phyloP scores from a whole-genome alignment of 2,797 vertebrate species.

The Apogon talboti region DNA sequence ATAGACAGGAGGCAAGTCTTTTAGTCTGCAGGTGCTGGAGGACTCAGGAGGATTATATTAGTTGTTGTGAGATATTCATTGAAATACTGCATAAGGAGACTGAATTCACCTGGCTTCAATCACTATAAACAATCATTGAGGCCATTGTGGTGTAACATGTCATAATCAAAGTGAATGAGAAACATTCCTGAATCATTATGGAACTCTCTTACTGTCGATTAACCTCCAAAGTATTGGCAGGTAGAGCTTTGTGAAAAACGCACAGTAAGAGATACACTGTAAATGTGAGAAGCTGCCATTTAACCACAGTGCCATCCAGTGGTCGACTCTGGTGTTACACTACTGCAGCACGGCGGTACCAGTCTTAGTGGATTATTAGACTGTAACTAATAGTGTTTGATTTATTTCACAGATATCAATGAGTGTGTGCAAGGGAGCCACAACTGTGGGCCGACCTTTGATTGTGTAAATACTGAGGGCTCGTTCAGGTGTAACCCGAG shows the following conservation, averaged over 20 bases:
- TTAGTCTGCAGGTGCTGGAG: conserved; percentile 43
- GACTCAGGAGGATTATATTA: conserved; percentile 21
- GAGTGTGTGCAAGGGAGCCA: conserved; percentile 86
- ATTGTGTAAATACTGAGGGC: conserved; percentile 90
- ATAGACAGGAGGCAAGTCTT: conserved; percentile 54
- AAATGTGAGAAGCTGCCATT: conserved; percentile 31
- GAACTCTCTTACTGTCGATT: conserved; percentile 27
- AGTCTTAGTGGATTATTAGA: background rate
- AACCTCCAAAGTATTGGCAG: background rate
- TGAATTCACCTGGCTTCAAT: conserved; percentile 26
- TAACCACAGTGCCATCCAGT: conserved; percentile 79
- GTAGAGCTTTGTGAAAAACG: background rate
- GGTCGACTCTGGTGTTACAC: conserved; percentile 40
- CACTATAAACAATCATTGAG: conserved; percentile 23
- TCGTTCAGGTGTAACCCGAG: conserved; percentile 90
- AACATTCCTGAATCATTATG: conserved; percentile 4
- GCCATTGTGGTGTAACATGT: conserved; percentile 10
- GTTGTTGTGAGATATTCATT: conserved; percentile 17
- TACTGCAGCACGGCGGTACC: background rate
- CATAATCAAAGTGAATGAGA: conserved; percentile 1
- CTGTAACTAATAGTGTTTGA: conserved; percentile 26
- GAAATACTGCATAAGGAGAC: conserved; percentile 8
- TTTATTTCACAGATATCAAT: conserved; percentile 84
- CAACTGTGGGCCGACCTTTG: conserved; percentile 83
- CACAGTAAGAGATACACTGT: background rate